A percentile compares a stretch with the other conserved stretches of the same genome.
These are phyloP conservation scores for Campoletis raptor DNA, from an alignment of 2,888 invertebrate species.

Conservation along the genomic window DNA sequence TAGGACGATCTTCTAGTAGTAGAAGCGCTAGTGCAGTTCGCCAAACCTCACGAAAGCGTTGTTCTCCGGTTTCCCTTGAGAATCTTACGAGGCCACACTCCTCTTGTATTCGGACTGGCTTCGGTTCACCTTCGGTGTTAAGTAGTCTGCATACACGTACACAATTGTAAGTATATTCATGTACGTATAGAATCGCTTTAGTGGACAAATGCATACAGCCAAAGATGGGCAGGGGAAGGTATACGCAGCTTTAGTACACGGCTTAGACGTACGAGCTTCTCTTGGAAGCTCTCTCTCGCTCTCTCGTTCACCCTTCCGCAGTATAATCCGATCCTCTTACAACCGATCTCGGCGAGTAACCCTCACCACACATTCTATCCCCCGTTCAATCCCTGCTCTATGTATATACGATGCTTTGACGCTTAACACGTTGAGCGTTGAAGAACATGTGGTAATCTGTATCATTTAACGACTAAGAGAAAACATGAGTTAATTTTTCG, in stretches of 20 bases:
- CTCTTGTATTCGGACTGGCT: conserved; percentile 48
- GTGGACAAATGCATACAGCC: conserved; percentile 45
- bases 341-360: conserved; percentile 68
- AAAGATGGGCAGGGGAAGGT: conserved; percentile 34
- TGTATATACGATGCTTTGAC: conserved; percentile 32
- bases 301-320: conserved; percentile 11
- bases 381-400: conserved; percentile 40
- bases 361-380: conserved; percentile 58
- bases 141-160: conserved; percentile 56
- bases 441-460: conserved; percentile 23
- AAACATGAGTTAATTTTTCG: not conserved
- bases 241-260: conserved; percentile 64
- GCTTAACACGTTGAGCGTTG: conserved; percentile 33
- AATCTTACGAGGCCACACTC: conserved; percentile 50
- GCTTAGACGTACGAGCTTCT: conserved; percentile 66
- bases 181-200: conserved; percentile 20
- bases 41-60: conserved; percentile 52
- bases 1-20: conserved; percentile 25
- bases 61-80: conserved; percentile 66
- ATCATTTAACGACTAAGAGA: conserved; percentile 12
- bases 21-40: conserved; percentile 32
- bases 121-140: conserved; percentile 57
- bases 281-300: conserved; percentile 6
- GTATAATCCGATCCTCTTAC: conserved; percentile 69
- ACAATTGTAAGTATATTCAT: conserved; percentile 6